Percentiles rank a stretch among this genome's conserved stretches.
Evolutionary conservation across 2,113 vertebrate genomes (phyloP).

Genomic region (Apeltes quadracus): DNA sequence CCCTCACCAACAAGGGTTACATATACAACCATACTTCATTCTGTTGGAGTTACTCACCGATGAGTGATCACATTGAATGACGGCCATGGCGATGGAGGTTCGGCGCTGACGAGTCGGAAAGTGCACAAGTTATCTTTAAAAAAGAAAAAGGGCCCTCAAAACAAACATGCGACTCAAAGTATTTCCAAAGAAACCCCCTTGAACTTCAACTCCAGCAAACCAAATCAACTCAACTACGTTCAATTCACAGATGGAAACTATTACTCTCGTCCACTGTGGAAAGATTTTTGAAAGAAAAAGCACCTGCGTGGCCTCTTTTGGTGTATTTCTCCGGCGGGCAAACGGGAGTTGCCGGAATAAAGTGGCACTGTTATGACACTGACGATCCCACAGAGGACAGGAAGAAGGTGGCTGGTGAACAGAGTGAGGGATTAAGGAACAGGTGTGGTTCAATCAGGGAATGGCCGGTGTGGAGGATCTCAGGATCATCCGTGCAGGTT

Average conservation of each 20-base stretch:
- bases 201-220: background rate
- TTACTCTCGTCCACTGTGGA: background rate
- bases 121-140: background rate
- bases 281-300: background rate
- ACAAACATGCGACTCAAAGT: background rate
- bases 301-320: background rate
- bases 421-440: too few species aligned
- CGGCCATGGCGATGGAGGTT: background rate
- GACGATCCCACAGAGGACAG: background rate
- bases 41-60: background rate
- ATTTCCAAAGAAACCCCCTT: background rate
- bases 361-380: background rate
- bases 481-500: background rate
- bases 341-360: background rate
- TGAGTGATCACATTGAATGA: background rate
- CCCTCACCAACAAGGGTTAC: conserved; percentile 9
- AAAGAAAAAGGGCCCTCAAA: background rate
- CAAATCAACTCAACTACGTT: background rate
- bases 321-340: background rate
- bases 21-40: background rate
- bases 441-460: background rate
- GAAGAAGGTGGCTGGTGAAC: background rate
- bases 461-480: background rate
- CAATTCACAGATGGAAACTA: background rate
- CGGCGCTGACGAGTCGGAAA: background rate